Percentiles rank a stretch among this genome's conserved stretches.
Conservation (phyloP, 2,888 invertebrate genomes). For the Andrena bucephala region DNA sequence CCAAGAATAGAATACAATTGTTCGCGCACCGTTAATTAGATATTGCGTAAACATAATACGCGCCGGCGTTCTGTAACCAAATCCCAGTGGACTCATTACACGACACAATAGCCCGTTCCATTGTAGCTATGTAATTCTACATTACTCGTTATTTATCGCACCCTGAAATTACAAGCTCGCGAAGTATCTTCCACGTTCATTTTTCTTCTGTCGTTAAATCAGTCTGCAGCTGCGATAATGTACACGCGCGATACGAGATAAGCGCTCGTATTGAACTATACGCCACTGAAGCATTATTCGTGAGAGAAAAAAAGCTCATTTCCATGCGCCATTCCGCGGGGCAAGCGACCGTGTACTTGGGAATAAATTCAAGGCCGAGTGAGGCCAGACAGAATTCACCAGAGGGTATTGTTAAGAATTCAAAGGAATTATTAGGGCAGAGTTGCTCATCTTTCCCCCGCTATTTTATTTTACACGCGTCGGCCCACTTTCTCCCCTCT, state of each 20-base stretch:
- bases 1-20: background rate
- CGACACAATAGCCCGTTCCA: too few relatives aligned
- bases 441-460: too few relatives aligned
- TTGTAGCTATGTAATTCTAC: background rate
- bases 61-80: background rate
- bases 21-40: background rate
- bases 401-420: slow-evolving; percentile 48
- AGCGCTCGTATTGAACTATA: slow-evolving; percentile 1
- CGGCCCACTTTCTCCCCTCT: background rate
- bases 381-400: slow-evolving; percentile 23
- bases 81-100: background rate
- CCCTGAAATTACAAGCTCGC: background rate
- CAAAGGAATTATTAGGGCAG: slow-evolving; percentile 39
- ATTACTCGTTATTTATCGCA: slow-evolving; percentile 12
- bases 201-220: background rate
- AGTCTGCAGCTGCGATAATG: slow-evolving; percentile 17
- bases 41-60: background rate
- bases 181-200: slow-evolving; percentile 18
- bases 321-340: background rate
- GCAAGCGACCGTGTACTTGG: background rate
- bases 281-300: background rate
- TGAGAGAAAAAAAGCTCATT: slow-evolving; percentile 5
- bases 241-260: slow-evolving; percentile 25
- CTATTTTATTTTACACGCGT: slow-evolving; percentile 9
- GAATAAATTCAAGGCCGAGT: background rate